Conservation (phyloP, 1,140 invertebrate genomes). For the Ooceraea biroi region DNA sequence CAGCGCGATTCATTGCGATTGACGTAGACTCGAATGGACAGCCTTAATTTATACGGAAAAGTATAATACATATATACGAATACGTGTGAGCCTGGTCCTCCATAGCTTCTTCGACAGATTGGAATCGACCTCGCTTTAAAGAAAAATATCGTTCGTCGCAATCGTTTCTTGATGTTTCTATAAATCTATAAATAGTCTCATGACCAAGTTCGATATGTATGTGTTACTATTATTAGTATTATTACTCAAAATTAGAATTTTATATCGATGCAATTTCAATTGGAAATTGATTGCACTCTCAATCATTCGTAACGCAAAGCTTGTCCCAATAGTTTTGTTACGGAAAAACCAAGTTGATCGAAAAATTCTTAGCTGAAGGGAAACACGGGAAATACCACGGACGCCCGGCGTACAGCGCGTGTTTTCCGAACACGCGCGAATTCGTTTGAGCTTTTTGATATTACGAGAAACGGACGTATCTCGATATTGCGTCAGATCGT, state of each 20-base stretch:
- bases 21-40: slow-evolving; percentile 23
- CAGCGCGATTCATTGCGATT: slow-evolving; percentile 36
- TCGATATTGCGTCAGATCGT: slow-evolving; percentile 42
- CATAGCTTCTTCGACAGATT: neutral
- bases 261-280: neutral
- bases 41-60: slow-evolving; percentile 54
- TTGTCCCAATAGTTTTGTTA: neutral
- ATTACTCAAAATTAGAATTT: slow-evolving; percentile 1
- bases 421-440: neutral
- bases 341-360: neutral
- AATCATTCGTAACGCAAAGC: neutral
- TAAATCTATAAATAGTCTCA: neutral
- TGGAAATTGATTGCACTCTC: neutral
- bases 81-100: neutral
- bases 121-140: neutral
- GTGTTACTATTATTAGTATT: no score
- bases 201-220: no score
- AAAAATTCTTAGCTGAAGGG: neutral
- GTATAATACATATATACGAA: neutral
- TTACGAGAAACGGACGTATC: slow-evolving; percentile 2
- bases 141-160: neutral
- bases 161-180: neutral
- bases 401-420: neutral
- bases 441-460: neutral
- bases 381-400: neutral